Conservation (phyloP, 23 tunicate species). For the Styela plicata region DNA sequence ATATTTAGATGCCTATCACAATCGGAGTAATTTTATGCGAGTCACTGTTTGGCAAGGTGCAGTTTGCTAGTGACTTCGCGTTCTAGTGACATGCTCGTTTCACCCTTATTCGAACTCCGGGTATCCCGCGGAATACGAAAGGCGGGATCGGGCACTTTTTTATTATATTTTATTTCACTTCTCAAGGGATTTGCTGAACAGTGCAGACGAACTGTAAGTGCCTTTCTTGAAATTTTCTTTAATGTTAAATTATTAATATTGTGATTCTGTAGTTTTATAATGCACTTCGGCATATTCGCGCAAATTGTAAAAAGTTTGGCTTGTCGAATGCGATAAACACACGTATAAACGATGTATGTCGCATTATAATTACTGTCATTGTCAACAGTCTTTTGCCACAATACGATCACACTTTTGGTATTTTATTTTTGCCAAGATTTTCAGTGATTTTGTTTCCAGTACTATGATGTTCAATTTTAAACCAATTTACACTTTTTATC, state of each 20-base stretch:
- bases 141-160: not conserved
- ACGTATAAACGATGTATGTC: not conserved
- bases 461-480: not conserved
- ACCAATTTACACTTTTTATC: not conserved
- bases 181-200: slow-evolving; percentile 35
- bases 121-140: not conserved
- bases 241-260: slow-evolving; percentile 28
- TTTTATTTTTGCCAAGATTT: not conserved
- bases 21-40: slow-evolving; percentile 30
- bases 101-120: not conserved
- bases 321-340: too few species aligned
- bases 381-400: not conserved
- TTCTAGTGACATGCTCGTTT: not conserved
- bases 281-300: slow-evolving; percentile 22
- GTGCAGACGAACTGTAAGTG: slow-evolving; percentile 36
- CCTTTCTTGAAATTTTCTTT: slow-evolving; percentile 32
- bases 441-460: not conserved
- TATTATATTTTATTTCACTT: slow-evolving; percentile 2
- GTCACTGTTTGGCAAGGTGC: slow-evolving; percentile 30
- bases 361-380: not conserved
- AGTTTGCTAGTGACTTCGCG: not conserved
- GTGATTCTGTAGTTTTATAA: slow-evolving; percentile 30
- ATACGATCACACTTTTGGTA: not conserved
- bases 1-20: slow-evolving; percentile 78
- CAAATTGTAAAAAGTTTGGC: not conserved